phyloP scores from a whole-genome alignment of 1,140 invertebrate genomes.

The Zaprionus capensis region DNA sequence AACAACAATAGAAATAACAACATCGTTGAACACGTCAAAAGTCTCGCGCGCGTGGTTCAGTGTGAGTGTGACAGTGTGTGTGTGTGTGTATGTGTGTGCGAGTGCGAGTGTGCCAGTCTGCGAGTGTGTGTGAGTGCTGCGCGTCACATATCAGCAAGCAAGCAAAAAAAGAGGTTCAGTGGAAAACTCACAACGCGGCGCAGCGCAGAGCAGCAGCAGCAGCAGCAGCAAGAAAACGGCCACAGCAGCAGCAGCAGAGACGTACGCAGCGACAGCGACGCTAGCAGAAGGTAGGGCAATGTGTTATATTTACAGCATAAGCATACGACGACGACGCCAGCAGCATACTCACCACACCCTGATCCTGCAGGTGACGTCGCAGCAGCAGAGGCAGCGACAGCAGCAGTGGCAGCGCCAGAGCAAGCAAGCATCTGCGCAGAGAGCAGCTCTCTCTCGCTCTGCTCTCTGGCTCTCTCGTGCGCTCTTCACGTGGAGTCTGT shows the following conservation, averaged over 20 bases:
- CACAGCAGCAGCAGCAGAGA: constrained; percentile 24
- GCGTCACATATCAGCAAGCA: constrained; percentile 69
- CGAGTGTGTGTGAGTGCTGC: constrained; percentile 46
- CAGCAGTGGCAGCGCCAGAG: constrained; percentile 39
- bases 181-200: constrained; percentile 57
- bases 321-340: constrained; percentile 35
- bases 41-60: constrained; percentile 36
- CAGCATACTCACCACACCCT: constrained; percentile 83
- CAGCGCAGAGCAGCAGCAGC: constrained; percentile 26
- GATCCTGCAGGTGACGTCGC: constrained; percentile 68
- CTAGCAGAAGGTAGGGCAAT: constrained; percentile 71
- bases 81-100: constrained; percentile 38
- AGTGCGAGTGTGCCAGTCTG: constrained; percentile 39
- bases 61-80: constrained; percentile 36
- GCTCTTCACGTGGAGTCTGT: constrained; percentile 75
- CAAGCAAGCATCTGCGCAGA: constrained; percentile 66
- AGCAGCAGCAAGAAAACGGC: constrained; percentile 37
- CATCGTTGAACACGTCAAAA: constrained; percentile 34
- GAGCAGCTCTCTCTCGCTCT: constrained; percentile 32
- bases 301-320: constrained; percentile 67
- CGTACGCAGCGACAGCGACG: constrained; percentile 49
- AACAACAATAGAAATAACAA: constrained; percentile 37
- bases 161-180: constrained; percentile 47
- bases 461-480: background rate
- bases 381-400: constrained; percentile 15